Percentiles rank a stretch among this genome's conserved stretches.
phyloP scores from a whole-genome alignment of 2,113 vertebrate species.

The Emydura subglobosa region DNA sequence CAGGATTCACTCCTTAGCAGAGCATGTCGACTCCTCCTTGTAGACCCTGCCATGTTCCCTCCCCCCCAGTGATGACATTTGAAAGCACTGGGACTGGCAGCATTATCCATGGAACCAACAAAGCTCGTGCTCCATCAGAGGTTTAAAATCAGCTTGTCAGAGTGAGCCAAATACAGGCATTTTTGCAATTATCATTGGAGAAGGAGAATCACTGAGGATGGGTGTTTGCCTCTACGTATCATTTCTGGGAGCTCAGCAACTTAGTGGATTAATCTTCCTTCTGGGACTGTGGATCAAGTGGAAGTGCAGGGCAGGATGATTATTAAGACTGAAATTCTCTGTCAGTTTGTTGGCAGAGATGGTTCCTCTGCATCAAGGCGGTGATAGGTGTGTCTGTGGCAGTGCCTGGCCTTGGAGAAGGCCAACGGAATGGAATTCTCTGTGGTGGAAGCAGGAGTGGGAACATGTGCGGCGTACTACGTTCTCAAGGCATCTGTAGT shows the following conservation, averaged over 20 bases:
- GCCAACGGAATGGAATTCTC: background rate
- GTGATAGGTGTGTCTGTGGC: background rate
- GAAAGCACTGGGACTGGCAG: background rate
- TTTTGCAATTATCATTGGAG: constrained; percentile 67
- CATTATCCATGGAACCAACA: constrained; percentile 18
- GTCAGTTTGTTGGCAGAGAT: constrained; percentile 69
- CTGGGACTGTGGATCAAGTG: constrained; percentile 69
- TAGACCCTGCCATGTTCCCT: background rate
- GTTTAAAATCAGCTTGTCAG: constrained; percentile 58
- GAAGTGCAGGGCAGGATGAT: constrained; percentile 71
- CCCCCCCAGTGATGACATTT: background rate
- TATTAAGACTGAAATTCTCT: constrained; percentile 75
- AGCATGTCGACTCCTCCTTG: rapidly evolving
- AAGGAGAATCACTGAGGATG: constrained; percentile 60
- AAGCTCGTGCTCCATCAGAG: constrained; percentile 29
- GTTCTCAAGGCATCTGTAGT: background rate
- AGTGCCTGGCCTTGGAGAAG: background rate
- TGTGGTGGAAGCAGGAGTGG: background rate
- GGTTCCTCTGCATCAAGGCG: constrained; percentile 51
- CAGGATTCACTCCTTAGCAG: background rate
- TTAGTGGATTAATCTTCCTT: constrained; percentile 77
- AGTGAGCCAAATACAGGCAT: constrained; percentile 66
- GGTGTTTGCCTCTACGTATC: constrained; percentile 70
- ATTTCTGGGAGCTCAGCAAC: constrained; percentile 67
- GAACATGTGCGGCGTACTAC: background rate